Percentiles rank a stretch among this genome's conserved stretches.
Conservation (phyloP, 2,888 invertebrate genomes). For the Mamestra brassicae region DNA sequence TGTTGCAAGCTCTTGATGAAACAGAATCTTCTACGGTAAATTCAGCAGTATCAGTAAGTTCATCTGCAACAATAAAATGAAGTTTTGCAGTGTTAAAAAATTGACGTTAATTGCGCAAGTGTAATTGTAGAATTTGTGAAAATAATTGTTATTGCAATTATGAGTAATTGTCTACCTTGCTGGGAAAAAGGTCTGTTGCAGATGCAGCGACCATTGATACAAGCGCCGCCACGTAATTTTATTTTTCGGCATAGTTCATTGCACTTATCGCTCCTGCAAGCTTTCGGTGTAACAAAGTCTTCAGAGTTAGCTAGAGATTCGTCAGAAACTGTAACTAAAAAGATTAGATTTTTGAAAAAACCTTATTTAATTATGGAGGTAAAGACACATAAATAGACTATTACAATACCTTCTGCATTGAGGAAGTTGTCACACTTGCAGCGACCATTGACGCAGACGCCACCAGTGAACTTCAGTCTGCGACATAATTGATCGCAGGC, state of each 20-base stretch:
- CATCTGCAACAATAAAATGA: no score
- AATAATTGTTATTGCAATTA: not conserved
- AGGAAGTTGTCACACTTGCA: constrained; percentile 43
- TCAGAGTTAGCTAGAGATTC: not conserved
- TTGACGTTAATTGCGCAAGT: not conserved
- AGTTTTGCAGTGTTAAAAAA: not conserved
- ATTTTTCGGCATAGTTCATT: not conserved
- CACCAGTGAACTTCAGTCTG: constrained; percentile 7
- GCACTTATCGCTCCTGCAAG: not conserved
- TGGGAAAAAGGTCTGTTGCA: not conserved
- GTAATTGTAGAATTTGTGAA: not conserved
- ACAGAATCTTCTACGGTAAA: not conserved
- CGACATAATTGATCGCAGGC: constrained; percentile 47
- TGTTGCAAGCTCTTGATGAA: constrained; percentile 30
- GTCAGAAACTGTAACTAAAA: not conserved
- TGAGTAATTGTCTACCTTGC: not conserved
- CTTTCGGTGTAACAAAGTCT: not conserved
- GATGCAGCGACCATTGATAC: not conserved
- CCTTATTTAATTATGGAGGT: no score
- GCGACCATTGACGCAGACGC: constrained; percentile 34
- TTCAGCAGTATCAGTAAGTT: no score
- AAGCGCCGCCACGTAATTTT: not conserved
- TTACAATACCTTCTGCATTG: constrained; percentile 3
- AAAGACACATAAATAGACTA: not conserved
- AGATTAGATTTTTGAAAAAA: not conserved